These are phyloP conservation scores for Amphiprion clarkii DNA, from an alignment of 2,797 vertebrate genomes.

Conservation along the genomic window DNA sequence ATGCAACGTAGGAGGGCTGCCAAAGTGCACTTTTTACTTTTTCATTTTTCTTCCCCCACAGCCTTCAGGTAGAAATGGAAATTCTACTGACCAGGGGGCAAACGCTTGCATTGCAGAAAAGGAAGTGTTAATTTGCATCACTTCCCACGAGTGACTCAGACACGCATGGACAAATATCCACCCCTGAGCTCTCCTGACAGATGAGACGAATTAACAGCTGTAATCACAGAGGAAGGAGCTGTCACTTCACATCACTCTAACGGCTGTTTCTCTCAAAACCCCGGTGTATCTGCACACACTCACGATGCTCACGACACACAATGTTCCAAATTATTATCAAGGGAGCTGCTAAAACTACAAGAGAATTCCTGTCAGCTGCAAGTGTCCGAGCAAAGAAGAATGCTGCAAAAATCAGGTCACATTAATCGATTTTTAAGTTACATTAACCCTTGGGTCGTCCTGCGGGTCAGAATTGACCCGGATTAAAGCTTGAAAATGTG, in stretches of 20 bases:
- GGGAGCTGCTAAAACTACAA: background rate
- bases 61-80: constrained; percentile 35
- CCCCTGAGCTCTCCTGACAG: constrained; percentile 68
- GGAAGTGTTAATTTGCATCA: constrained; percentile 60
- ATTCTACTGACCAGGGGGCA: constrained; percentile 47
- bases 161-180: constrained; percentile 63
- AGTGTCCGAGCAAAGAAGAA: background rate
- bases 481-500: too few relatives aligned
- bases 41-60: constrained; percentile 2
- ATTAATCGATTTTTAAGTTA: constrained; percentile 22
- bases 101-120: constrained; percentile 46
- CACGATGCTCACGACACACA: constrained; percentile 12
- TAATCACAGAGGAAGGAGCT: constrained; percentile 69
- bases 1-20: background rate
- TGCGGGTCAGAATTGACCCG: too few relatives aligned
- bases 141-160: constrained; percentile 53
- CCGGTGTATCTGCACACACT: background rate
- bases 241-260: constrained; percentile 67
- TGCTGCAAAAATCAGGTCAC: background rate
- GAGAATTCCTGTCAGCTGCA: background rate
- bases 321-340: constrained; percentile 25
- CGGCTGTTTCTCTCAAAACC: constrained; percentile 42
- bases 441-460: background rate
- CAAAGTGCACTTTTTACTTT: constrained; percentile 2
- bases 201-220: constrained; percentile 77